These are phyloP conservation scores for Mormyrus hasselquistii DNA, from an alignment of 2,797 vertebrate genomes.

Conservation along the genomic window DNA sequence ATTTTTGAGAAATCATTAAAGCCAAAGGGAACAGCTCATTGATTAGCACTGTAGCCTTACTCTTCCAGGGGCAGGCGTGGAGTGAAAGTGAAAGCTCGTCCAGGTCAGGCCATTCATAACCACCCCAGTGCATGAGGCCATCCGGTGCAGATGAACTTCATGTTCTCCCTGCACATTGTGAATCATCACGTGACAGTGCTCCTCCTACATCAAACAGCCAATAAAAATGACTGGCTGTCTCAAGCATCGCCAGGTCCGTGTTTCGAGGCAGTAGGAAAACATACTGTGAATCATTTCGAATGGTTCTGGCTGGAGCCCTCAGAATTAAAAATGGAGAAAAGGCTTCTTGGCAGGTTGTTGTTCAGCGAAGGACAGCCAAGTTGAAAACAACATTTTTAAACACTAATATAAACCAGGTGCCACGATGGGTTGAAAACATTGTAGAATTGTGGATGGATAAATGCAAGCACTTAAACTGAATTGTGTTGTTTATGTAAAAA, in stretches of 20 bases:
- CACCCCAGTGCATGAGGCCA: slow-evolving; percentile 41
- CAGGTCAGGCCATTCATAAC: slow-evolving; percentile 14
- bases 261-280: slow-evolving; percentile 47
- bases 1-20: neutral
- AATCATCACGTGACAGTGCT: slow-evolving; percentile 60
- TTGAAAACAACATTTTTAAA: slow-evolving; percentile 81
- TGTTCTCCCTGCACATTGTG: slow-evolving; percentile 46
- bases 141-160: slow-evolving; percentile 60
- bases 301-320: slow-evolving; percentile 42
- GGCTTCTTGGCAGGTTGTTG: neutral
- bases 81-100: slow-evolving; percentile 8
- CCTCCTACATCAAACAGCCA: slow-evolving; percentile 26
- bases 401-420: slow-evolving; percentile 12
- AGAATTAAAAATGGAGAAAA: slow-evolving; percentile 17
- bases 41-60: neutral
- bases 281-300: slow-evolving; percentile 44
- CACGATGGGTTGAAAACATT: neutral
- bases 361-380: slow-evolving; percentile 45
- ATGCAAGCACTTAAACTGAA: neutral
- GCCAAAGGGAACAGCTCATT: neutral
- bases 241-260: slow-evolving; percentile 38
- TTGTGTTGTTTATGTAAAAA: neutral
- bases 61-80: neutral
- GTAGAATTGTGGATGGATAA: slow-evolving; percentile 29
- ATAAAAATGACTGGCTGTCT: slow-evolving; percentile 48